A percentile compares a stretch with the other conserved stretches of the same genome.
These are phyloP conservation scores for Schizopygopsis malacanthus DNA, from an alignment of 2,797 vertebrate species.

Conservation along the genomic window DNA sequence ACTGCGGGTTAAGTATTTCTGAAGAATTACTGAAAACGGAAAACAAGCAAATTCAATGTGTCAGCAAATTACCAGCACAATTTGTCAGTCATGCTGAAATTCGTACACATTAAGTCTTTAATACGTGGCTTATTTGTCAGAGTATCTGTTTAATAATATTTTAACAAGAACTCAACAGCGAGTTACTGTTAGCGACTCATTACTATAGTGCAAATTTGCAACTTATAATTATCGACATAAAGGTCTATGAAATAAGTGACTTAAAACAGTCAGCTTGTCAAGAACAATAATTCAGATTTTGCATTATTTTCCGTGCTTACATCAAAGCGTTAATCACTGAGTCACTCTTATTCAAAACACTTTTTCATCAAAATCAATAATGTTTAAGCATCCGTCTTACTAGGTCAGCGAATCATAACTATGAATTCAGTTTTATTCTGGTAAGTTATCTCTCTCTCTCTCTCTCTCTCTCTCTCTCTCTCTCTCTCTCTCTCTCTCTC, in stretches of 20 bases:
- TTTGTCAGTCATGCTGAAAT: slow-evolving; percentile 22
- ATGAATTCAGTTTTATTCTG: slow-evolving; percentile 60
- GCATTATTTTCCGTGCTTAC: slow-evolving; percentile 13
- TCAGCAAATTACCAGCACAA: background rate
- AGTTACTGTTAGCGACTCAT: slow-evolving; percentile 27
- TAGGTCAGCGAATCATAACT: slow-evolving; percentile 58
- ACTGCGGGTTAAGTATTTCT: background rate
- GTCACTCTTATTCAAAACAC: slow-evolving; percentile 45
- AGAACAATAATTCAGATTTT: slow-evolving; percentile 26
- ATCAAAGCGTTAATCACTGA: slow-evolving; percentile 24
- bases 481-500: background rate
- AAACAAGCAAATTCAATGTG: background rate
- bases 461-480: background rate
- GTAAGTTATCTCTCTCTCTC: slow-evolving; percentile 49
- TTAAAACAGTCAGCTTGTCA: slow-evolving; percentile 28
- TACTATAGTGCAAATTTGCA: slow-evolving; percentile 22
- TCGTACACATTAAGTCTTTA: background rate
- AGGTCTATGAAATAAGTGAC: slow-evolving; percentile 26
- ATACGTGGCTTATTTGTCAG: slow-evolving; percentile 9
- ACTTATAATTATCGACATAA: slow-evolving; percentile 23
- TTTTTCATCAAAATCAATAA: slow-evolving; percentile 57
- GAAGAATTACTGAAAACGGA: background rate
- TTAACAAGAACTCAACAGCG: background rate
- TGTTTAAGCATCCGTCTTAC: slow-evolving; percentile 45
- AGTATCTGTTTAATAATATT: slow-evolving; percentile 15